Base-by-base conservation (phyloP, 2,797 vertebrate species). In the Pachyuromys duprasi region DNA sequence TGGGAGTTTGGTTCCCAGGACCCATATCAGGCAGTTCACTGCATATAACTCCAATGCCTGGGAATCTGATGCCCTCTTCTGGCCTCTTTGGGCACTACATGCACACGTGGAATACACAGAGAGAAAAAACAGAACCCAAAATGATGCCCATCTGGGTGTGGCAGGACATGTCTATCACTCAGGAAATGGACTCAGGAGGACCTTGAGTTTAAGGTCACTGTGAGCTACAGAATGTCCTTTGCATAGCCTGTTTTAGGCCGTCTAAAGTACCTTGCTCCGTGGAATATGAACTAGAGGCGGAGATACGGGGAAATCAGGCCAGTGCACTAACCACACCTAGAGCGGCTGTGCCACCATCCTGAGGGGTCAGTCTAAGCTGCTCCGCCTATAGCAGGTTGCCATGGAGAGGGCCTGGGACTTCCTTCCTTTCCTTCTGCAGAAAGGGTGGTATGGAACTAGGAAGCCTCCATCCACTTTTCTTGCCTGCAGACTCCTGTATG, bases 231-330 rank as follows among this genome's bases (percentile, higher is more conserved):
- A 5, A 39, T 57, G 45, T 8, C 49, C 49, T 57, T 18, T 36
- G 20, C n/a, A 24, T 4, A 69, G 18, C 15, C 36, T 76, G 22
- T 24, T 28, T 31, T 69, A 15, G n/a, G 72, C 18, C 63, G 14
- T 14, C n/a, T 17, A 15, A 39, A 18, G 1, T 45, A 9, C 5
- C 28, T n/a, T 8, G 2, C 36, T 67, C 24, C 8, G 0, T 20
- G 42, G 90, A 14, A 11, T 22, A 1, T 0, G 7, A 0, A 0
- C 1, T 74, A 33, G 11, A 18, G 60, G 49, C 39, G 4, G 17
- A 86, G 55, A 13, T 13, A 5, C 0, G 18, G 31, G 74, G 2
- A 39, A 39, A 42, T 26, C 17, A 13, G 57, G 20, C 5, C n/a
- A 69, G 26, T 14, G 42, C 3, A 4, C 2, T 3, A 18, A 42